Evolutionary conservation across 2,888 invertebrate genomes (phyloP).

Genomic region (Phortica okadai): DNA sequence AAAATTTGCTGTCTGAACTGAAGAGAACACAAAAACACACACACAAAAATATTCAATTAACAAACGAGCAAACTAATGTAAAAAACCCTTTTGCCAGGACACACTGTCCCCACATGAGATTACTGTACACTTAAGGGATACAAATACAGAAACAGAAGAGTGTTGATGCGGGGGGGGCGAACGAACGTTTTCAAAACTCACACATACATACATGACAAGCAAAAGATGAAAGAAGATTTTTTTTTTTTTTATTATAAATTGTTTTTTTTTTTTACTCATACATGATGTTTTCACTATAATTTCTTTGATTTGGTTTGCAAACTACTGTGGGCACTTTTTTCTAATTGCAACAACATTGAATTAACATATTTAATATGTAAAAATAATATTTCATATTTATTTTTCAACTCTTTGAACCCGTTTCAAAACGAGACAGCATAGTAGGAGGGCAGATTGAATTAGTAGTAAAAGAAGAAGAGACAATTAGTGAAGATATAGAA

Average conservation of each 20-base stretch:
- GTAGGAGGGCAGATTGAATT: no score
- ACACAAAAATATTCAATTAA: background rate
- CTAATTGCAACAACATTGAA: conserved; percentile 53
- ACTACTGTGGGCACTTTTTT: conserved; percentile 61
- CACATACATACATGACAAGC: no score
- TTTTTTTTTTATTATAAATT: background rate
- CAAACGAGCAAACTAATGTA: no score
- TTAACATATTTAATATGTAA: background rate
- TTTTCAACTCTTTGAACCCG: conserved; percentile 59
- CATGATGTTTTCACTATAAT: background rate
- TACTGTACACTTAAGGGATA: background rate
- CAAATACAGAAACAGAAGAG: no score
- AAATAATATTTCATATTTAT: background rate
- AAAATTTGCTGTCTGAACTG: background rate
- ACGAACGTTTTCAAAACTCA: background rate
- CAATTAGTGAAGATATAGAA: background rate
- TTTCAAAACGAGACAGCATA: conserved; percentile 16
- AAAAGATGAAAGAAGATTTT: conserved; percentile 6
- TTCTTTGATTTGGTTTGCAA: conserved; percentile 14
- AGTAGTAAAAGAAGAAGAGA: no score
- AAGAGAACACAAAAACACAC: background rate
- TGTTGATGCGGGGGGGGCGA: no score
- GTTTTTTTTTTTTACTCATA: background rate
- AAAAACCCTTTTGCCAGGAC: background rate
- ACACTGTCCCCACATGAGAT: background rate